These are phyloP conservation scores for Nebria ingens DNA, from an alignment of 1,140 invertebrate genomes.

Conservation along the genomic window DNA sequence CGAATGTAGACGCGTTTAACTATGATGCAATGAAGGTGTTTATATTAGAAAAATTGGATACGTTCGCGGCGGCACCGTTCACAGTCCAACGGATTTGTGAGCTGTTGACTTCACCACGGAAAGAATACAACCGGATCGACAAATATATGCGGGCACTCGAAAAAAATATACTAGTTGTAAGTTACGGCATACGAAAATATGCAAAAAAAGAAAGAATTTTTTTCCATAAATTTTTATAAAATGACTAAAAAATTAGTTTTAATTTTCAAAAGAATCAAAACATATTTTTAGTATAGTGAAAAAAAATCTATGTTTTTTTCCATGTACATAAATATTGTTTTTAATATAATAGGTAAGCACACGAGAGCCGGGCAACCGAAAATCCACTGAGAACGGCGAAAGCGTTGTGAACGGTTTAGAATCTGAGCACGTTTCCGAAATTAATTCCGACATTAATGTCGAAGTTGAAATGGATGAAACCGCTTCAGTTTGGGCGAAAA, in stretches of 20 bases:
- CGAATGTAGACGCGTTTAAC: constrained; percentile 84
- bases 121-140: constrained; percentile 89
- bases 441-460: constrained; percentile 53
- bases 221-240: too few species aligned
- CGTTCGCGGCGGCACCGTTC: constrained; percentile 82
- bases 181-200: too few species aligned
- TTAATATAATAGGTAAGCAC: constrained; percentile 49
- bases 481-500: constrained; percentile 33
- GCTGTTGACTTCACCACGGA: constrained; percentile 77
- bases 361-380: constrained; percentile 67
- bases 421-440: constrained; percentile 34
- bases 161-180: constrained; percentile 87
- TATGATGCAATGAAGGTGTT: constrained; percentile 81
- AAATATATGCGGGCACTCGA: constrained; percentile 93
- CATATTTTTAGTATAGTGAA: too few species aligned
- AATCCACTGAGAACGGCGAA: constrained; percentile 53
- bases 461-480: constrained; percentile 58
- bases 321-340: not conserved
- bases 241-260: too few species aligned
- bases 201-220: too few species aligned
- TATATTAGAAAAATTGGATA: constrained; percentile 73
- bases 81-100: constrained; percentile 94
- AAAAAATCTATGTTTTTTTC: not conserved
- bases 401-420: constrained; percentile 44
- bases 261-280: too few species aligned